Conservation (phyloP, 1,140 invertebrate species). For the Bombyx mandarina region DNA sequence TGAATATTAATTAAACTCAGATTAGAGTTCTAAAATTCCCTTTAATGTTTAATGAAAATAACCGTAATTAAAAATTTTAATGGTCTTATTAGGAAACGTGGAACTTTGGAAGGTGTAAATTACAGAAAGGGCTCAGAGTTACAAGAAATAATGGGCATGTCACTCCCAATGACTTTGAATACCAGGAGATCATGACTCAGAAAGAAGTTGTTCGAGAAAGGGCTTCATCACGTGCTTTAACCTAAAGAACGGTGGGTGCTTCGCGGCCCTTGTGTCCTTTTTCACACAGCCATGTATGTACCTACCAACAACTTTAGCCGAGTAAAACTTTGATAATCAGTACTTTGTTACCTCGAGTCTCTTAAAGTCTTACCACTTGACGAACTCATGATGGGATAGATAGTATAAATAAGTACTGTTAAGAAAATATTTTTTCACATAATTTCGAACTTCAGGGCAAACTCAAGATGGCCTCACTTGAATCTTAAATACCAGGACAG, state of each 20-base stretch:
- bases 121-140: slow-evolving; percentile 30
- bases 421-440: no score
- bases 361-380: no score
- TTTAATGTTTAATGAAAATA: no score
- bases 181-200: slow-evolving; percentile 43
- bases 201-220: slow-evolving; percentile 28
- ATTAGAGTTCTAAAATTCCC: no score
- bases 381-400: no score
- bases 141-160: slow-evolving; percentile 62
- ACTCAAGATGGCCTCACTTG: slow-evolving; percentile 61
- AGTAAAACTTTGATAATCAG: no score
- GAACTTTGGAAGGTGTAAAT: slow-evolving; percentile 41
- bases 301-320: no score
- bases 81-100: slow-evolving; percentile 6
- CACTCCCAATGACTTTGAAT: slow-evolving; percentile 68
- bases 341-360: no score
- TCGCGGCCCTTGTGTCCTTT: no score
- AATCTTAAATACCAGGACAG: slow-evolving; percentile 43
- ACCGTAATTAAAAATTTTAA: slow-evolving; percentile 19
- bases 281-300: no score
- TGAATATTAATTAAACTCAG: no score
- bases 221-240: slow-evolving; percentile 13
- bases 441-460: background rate
- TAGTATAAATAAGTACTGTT: no score
- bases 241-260: background rate